phyloP scores from a whole-genome alignment of 2,113 vertebrate species.

The Calidris pygmaea region DNA sequence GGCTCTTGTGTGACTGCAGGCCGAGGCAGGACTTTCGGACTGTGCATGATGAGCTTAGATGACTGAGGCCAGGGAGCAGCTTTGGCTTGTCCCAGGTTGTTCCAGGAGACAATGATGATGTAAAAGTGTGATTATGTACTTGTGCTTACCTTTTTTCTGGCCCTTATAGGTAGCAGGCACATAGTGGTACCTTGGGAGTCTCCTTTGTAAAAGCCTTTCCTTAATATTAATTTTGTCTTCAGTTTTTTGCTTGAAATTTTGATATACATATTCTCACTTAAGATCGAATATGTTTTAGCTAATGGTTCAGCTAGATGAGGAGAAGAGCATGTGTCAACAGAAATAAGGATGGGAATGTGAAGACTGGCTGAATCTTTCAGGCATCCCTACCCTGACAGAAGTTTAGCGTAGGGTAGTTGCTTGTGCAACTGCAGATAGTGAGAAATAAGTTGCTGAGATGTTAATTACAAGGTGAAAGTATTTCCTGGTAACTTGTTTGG shows the following conservation, averaged over 20 bases:
- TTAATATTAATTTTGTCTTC: background rate
- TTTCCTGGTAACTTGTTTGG: background rate
- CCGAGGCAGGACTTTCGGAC: background rate
- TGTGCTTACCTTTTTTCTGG: background rate
- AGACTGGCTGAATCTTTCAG: background rate
- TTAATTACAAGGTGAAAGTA: background rate
- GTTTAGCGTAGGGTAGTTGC: background rate
- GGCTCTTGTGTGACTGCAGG: background rate
- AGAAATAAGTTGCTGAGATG: background rate
- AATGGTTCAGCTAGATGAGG: background rate
- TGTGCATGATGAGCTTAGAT: background rate
- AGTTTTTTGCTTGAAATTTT: background rate
- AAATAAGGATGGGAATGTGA: background rate
- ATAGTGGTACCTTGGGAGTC: background rate
- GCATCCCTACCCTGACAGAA: accelerated
- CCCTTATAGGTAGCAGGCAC: background rate
- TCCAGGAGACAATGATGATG: background rate
- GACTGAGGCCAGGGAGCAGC: background rate
- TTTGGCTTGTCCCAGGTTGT: background rate
- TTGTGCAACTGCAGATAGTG: background rate
- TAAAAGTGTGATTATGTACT: background rate
- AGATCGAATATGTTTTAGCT: background rate
- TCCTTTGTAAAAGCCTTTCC: background rate
- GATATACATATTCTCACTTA: background rate
- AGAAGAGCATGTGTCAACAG: background rate